phyloP scores from a whole-genome alignment of 2,888 invertebrate genomes.

The Drosophila sordidula region DNA sequence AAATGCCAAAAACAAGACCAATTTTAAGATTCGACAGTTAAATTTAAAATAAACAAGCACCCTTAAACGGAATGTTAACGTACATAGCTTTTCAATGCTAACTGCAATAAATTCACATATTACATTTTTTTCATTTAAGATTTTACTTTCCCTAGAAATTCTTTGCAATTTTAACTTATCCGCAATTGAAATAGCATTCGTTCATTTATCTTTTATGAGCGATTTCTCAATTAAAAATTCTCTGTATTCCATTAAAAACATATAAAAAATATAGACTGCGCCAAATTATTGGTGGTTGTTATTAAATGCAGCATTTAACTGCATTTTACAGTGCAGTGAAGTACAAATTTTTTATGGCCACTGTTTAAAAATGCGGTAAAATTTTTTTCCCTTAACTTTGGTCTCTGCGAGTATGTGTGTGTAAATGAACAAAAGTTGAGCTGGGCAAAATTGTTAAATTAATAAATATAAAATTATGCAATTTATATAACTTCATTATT shows the following conservation, averaged over 20 bases:
- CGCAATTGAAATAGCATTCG: constrained; percentile 6
- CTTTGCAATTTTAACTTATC: background rate
- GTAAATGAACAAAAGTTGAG: constrained; percentile 36
- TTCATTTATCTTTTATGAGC: constrained; percentile 17
- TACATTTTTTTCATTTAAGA: background rate
- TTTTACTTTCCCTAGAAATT: background rate
- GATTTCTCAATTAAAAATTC: constrained; percentile 35
- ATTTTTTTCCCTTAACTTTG: constrained; percentile 13
- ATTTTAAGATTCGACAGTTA: too few species aligned
- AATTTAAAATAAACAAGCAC: too few species aligned
- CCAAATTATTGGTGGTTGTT: constrained; percentile 31
- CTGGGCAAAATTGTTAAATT: constrained; percentile 52
- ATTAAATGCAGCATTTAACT: constrained; percentile 39
- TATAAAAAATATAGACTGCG: constrained; percentile 3
- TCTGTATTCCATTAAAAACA: background rate
- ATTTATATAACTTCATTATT: constrained; percentile 76
- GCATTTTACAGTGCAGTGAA: background rate
- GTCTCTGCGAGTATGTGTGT: background rate
- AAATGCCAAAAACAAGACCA: too few species aligned
- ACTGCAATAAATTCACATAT: too few species aligned
- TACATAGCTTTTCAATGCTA: background rate
- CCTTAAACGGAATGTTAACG: too few species aligned
- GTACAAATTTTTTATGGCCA: constrained; percentile 33
- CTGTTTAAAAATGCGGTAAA: constrained; percentile 49
- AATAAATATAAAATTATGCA: constrained; percentile 66